phyloP scores from a whole-genome alignment of 1,140 invertebrate genomes.

The Trypoxylus dichotomus region DNA sequence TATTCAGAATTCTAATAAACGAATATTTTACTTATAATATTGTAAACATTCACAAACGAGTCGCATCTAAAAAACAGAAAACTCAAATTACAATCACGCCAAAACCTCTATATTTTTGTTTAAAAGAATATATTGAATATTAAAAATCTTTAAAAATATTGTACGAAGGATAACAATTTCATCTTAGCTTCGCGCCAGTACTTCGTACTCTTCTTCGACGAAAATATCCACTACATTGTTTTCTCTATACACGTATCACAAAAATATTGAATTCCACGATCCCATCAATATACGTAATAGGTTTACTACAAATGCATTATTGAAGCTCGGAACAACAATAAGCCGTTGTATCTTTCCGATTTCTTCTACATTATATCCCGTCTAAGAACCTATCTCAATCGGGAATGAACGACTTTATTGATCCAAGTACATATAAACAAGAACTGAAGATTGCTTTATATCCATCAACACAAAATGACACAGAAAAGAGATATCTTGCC shows the following conservation, averaged over 20 bases:
- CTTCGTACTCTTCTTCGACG: no score
- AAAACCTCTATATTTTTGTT: no score
- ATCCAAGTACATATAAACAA: slow-evolving; percentile 18
- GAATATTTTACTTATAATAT: no score
- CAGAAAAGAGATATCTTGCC: background rate
- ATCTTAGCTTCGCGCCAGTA: no score
- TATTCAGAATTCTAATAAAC: no score
- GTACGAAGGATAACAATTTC: no score
- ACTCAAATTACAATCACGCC: no score
- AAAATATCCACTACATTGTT: background rate
- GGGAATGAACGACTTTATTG: slow-evolving; percentile 14
- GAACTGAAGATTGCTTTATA: slow-evolving; percentile 9
- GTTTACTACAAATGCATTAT: slow-evolving; percentile 10
- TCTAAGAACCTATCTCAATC: slow-evolving; percentile 13
- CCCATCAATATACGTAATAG: slow-evolving; percentile 1
- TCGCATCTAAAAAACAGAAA: no score
- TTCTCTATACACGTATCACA: background rate
- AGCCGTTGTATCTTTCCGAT: slow-evolving; percentile 8
- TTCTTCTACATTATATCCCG: background rate
- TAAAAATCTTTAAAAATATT: no score
- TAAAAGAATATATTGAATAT: no score
- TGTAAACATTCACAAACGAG: no score
- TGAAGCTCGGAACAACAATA: background rate
- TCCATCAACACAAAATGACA: background rate
- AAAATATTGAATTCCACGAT: background rate